Evolutionary conservation across 2,888 invertebrate genomes (phyloP), one percentile per base, ranked within the genome.

Genomic region (Lasioglossum pauxillum): DNA sequence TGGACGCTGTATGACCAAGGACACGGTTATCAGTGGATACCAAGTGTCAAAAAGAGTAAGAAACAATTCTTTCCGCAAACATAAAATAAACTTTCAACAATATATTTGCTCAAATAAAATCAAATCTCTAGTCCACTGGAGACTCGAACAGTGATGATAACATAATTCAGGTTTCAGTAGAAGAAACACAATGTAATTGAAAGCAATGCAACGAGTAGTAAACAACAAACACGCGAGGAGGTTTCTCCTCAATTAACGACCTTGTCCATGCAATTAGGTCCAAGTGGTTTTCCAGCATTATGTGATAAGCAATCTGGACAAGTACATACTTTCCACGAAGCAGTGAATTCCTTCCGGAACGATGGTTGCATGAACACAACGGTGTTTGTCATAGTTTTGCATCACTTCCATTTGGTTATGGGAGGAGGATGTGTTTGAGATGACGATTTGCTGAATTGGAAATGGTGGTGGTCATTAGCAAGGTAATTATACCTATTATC

Each of bases 31-130:
- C 77, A 96, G 97, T 87, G 97, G 97, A 19, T 98, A 97, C 93
- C 96, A 96, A 84, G 96, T 98, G 90, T 98, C 98, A 0, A 97
- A 97, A 95, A 98, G 97, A 83, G 97, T 98, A 96, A 96, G 97
- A 46, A 35, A 71, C 38, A 31, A 38, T 57, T 57, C 4, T n/a
- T n/a, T 10, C 10, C 41, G 41, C 10, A 41, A 10, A 10, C 41
- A 10, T 41, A 41, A 10, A 41, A 41, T 10, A 10, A 41, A 41
- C 10, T 41, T 44, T 12, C 12, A 44, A 44, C 12, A 44, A 41
- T 12, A 35, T 41, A 41, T 41, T 41, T 10, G 41, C 8, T 41
- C 8, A 1, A 10, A 49, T 5, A n/a, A 19, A 19, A 49, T 49
- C 3, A 19, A 49, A 49, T 46, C 19, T 49, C 49, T 49, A 49